Base-by-base conservation (phyloP, 1,140 invertebrate species). In the Littorina saxatilis region DNA sequence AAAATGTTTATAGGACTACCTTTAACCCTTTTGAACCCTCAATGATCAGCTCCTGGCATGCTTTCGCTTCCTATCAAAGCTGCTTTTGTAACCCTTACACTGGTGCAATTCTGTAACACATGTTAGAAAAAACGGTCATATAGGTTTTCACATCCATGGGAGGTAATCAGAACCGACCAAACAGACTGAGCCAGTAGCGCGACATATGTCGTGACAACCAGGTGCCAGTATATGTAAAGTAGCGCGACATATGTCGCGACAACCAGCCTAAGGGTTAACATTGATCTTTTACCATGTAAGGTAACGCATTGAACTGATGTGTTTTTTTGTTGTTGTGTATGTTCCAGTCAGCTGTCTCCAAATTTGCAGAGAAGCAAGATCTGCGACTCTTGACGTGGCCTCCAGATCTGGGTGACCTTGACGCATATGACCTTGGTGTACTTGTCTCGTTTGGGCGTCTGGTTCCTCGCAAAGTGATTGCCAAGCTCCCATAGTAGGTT, bases 381-480 rank as follows among this genome's bases (percentile, higher is more conserved):
- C 74, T 93, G 23, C 58, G 27, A 5, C 32, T 88, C 13, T 73
- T 90, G 55, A 70, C 87, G 17, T 93, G 92, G 92, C 92, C 92
- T n/a, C 79, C 89, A n/a, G 15, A 37, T 15, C 39, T 87, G 23
- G 77, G 83, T 23, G n/a, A 74, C 20, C 76, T 63, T n/a, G 79
- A 84, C 20, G 55, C 82, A 11, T 93, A 89, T 85, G 92, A 93
- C 88, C 83, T 93, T 82, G 93, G 93, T 47, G 85, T 93, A 35
- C 89, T 93, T 5, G 92, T 90, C 4, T 93, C 93, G 15, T 93
- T 93, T 88, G 93, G 93, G 13, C 87, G 92, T 75, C 84, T 93
- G 23, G 92, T 93, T 74, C 92, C 92, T 43, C 70, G 82, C 35
- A 75, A 79, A 35, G 63, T 91, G 17, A 93, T 93, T 43, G 40